Conservation (phyloP, 2,113 vertebrate genomes). For the Callithrix jacchus region DNA sequence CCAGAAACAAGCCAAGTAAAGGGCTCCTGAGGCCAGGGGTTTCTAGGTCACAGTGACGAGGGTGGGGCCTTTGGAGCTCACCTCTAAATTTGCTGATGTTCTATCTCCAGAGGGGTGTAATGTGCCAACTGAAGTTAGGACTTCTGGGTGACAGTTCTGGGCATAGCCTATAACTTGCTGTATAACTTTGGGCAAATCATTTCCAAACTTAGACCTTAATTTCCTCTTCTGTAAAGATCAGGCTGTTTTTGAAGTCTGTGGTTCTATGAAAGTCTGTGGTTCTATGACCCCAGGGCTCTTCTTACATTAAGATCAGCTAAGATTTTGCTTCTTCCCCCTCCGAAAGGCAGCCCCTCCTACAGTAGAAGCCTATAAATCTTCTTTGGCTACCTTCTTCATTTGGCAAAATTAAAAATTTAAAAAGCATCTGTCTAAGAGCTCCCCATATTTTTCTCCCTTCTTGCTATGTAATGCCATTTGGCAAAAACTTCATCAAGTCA, state of each 20-base stretch:
- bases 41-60: not conserved
- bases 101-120: not conserved
- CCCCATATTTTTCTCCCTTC: not conserved
- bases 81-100: not conserved
- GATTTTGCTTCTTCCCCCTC: not conserved
- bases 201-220: not conserved
- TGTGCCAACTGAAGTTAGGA: not conserved
- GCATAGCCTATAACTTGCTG: not conserved
- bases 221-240: not conserved
- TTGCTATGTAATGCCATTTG: not conserved
- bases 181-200: not conserved
- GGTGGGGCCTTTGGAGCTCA: not conserved
- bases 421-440: not conserved
- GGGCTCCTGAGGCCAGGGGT: not conserved
- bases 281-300: not conserved
- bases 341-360: not conserved
- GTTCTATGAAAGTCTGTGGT: not conserved
- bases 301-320: not conserved
- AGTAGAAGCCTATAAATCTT: not conserved
- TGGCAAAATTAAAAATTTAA: slow-evolving; percentile 1
- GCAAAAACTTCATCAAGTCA: not conserved
- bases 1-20: not conserved
- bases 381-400: not conserved
- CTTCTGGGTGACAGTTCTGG: not conserved
- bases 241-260: not conserved